Percentiles rank a stretch among this genome's conserved stretches.
phyloP scores from a whole-genome alignment of 2,888 invertebrate species.

The Mylabris sibirica region DNA sequence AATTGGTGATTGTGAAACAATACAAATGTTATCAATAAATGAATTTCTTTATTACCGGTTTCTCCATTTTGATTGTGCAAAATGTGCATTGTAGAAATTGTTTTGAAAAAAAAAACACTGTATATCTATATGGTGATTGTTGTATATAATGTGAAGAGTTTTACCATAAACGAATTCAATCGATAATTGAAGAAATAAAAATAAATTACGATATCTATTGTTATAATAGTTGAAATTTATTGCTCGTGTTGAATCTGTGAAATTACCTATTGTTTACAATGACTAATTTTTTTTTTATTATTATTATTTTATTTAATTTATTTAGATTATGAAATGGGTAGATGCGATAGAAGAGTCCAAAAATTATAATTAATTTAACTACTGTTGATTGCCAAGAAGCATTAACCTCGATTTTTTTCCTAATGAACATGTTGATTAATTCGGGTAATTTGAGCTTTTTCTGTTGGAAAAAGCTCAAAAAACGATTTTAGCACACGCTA shows the following conservation, averaged over 20 bases:
- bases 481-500: background rate
- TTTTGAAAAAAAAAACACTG: background rate
- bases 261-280: slow-evolving; percentile 7
- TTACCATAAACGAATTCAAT: slow-evolving; percentile 12
- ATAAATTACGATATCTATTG: slow-evolving; percentile 24
- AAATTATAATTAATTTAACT: slow-evolving; percentile 1
- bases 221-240: slow-evolving; percentile 20
- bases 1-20: background rate
- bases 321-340: background rate
- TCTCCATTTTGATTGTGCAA: background rate
- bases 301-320: background rate
- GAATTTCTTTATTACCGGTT: background rate
- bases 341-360: background rate
- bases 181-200: slow-evolving; percentile 23
- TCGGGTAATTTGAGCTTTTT: slow-evolving; percentile 1
- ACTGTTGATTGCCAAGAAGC: background rate
- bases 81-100: background rate
- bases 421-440: background rate
- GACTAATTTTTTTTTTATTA: background rate
- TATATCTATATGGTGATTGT: slow-evolving; percentile 3
- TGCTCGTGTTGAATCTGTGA: slow-evolving; percentile 16
- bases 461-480: background rate
- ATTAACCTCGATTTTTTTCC: background rate
- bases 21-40: background rate
- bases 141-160: background rate